Base-by-base conservation (phyloP, 2,797 vertebrate genomes). In the Nothura maculosa region DNA sequence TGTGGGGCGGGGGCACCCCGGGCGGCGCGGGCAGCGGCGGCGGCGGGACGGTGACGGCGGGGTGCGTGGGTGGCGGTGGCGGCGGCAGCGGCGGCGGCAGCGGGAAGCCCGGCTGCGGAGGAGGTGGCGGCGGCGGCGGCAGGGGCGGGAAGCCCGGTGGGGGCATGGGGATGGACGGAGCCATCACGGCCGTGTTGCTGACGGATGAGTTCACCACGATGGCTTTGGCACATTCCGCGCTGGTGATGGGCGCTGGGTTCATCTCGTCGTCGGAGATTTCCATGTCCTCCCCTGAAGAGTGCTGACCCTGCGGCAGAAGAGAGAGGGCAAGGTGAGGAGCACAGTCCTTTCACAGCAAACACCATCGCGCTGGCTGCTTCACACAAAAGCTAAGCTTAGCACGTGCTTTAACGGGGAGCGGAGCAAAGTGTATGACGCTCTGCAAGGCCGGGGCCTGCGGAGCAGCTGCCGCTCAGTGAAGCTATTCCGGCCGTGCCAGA, bases 281-380 rank as follows among this genome's bases (percentile, higher is more conserved):
- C 99, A 99, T 99, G 98, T 99, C 99, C 95, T 99, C 99, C 24
- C 99, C 99, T 0, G 99, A 99, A 34, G 99, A 99, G 95, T 99
- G 99, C 89, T 98, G 98, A 92, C 96, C 97, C 99, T 99, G 97
- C 1, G 16, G 88, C 63, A 75, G 81, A 50, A 40, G 63, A 67
- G 67, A 97, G 28, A 80, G 19, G 60, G 34, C 91, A 62, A 85
- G 75, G 68, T 82, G 75, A 77, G 32, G 17, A 82, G 62, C 67
- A 34, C 58, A 13, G 85, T 92, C 88, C 68, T 77, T 77, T 76
- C 19, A 67, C 17, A 2, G 30, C 42, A 82, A 80, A 83, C 43
- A 47, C 57, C 89, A 24, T 58, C 34, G 74, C 0, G 0, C 43
- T 3, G 52, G 80, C 82, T 58, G 87, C 87, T 91, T 92, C 87